A percentile compares a stretch with the other conserved stretches of the same genome.
phyloP scores from a whole-genome alignment of 2,113 vertebrate species.

The Tragulus kanchil region DNA sequence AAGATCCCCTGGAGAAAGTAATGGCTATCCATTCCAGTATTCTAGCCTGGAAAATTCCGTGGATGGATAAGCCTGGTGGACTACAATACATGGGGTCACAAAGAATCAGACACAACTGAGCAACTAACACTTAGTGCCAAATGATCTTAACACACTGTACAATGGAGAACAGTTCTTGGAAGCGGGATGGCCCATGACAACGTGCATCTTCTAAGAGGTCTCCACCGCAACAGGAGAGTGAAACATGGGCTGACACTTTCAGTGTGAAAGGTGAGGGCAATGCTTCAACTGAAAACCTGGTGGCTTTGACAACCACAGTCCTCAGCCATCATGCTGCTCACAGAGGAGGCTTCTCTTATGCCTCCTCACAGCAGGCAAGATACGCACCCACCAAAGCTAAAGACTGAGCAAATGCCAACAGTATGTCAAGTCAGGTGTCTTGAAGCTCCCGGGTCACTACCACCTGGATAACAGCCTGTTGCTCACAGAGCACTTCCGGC shows the following conservation, averaged over 20 bases:
- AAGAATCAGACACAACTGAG: too few relatives aligned
- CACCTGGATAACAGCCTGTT: background rate
- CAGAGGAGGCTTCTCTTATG: background rate
- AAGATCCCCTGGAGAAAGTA: too few relatives aligned
- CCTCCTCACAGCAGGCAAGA: background rate
- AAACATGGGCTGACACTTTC: background rate
- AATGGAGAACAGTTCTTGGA: background rate
- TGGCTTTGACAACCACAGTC: conserved; percentile 15
- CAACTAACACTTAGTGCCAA: background rate
- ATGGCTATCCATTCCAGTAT: too few relatives aligned
- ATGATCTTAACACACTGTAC: background rate
- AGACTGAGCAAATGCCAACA: background rate
- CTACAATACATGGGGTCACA: too few relatives aligned
- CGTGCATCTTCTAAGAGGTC: background rate
- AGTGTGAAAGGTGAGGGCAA: background rate
- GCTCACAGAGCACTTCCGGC: background rate
- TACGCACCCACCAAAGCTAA: background rate
- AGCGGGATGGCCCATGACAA: background rate
- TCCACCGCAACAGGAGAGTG: background rate
- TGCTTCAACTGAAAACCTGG: background rate
- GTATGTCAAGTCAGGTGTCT: background rate
- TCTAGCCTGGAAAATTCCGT: too few relatives aligned
- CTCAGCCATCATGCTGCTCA: background rate
- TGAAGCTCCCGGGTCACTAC: background rate
- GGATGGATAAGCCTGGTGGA: too few relatives aligned